Evolutionary conservation across 2,888 invertebrate genomes (phyloP).

Genomic region (Torymus auratus): DNA sequence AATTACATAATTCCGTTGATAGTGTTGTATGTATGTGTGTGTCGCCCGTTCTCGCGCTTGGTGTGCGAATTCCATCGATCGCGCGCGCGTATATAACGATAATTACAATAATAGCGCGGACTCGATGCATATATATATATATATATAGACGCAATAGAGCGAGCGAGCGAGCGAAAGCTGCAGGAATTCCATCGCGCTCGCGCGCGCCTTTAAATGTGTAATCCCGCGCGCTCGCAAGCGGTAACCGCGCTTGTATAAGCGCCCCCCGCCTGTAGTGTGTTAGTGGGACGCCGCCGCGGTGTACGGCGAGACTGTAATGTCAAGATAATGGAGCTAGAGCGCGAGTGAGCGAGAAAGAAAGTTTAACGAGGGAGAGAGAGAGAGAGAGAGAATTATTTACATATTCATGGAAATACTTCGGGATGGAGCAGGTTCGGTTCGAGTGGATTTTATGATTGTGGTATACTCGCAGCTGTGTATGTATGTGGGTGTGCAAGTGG

Average conservation of each 20-base stretch:
- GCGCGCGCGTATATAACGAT: background rate
- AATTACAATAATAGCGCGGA: conserved; percentile 9
- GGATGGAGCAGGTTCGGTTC: conserved; percentile 21
- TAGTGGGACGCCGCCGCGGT: conserved; percentile 48
- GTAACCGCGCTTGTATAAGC: no score
- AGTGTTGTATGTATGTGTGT: no score
- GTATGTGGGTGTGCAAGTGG: background rate
- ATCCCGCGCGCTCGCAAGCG: conserved; percentile 4
- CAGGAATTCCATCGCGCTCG: conserved; percentile 44
- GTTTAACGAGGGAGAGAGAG: conserved; percentile 9
- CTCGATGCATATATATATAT: background rate
- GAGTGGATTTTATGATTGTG: no score
- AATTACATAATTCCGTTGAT: conserved; percentile 24
- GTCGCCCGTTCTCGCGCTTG: background rate
- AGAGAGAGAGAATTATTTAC: conserved; percentile 25
- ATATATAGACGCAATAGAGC: background rate
- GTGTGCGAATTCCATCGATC: conserved; percentile 26
- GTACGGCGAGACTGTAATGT: conserved; percentile 32
- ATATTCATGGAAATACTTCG: conserved; percentile 49
- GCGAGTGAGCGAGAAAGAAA: background rate
- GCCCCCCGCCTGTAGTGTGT: conserved; percentile 46
- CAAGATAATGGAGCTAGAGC: conserved; percentile 49
- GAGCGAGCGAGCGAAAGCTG: background rate
- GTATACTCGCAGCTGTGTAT: background rate
- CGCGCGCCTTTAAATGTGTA: conserved; percentile 39